Conservation (phyloP, 2,797 vertebrate species). For the Myotis vivesi region DNA sequence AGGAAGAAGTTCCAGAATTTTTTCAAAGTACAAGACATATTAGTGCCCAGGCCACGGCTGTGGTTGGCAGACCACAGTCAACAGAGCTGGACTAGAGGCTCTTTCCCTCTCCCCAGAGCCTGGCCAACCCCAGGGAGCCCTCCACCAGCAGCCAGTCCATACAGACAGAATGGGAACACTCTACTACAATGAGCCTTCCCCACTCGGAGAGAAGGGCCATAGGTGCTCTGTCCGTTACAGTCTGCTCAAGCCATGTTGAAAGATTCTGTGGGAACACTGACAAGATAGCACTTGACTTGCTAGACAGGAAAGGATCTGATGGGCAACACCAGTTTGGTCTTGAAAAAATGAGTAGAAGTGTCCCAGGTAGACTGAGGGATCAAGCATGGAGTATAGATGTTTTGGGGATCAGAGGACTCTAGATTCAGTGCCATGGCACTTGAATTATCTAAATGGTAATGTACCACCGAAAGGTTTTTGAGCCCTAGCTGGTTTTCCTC, state of each 20-base stretch:
- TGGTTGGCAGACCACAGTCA: not conserved
- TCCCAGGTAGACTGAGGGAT: not conserved
- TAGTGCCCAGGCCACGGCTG: not conserved
- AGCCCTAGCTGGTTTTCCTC: no score
- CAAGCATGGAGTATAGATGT: not conserved
- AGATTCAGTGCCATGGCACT: not conserved
- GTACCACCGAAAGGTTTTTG: not conserved
- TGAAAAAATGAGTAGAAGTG: not conserved
- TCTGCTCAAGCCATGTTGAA: not conserved
- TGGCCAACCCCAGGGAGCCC: not conserved
- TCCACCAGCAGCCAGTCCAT: not conserved
- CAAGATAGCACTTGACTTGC: not conserved
- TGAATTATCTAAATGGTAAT: not conserved
- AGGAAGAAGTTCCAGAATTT: constrained; percentile 17
- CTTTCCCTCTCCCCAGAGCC: not conserved
- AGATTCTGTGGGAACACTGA: not conserved
- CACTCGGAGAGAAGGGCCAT: not conserved
- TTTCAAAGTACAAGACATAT: constrained; percentile 42
- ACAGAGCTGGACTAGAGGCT: not conserved
- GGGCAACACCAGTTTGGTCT: not conserved
- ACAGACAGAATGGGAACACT: not conserved
- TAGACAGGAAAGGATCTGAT: not conserved
- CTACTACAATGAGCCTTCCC: not conserved
- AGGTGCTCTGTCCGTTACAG: not conserved
- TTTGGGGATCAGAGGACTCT: not conserved